These are phyloP conservation scores for Scomber scombrus DNA, from an alignment of 2,113 vertebrate species.

Conservation along the genomic window DNA sequence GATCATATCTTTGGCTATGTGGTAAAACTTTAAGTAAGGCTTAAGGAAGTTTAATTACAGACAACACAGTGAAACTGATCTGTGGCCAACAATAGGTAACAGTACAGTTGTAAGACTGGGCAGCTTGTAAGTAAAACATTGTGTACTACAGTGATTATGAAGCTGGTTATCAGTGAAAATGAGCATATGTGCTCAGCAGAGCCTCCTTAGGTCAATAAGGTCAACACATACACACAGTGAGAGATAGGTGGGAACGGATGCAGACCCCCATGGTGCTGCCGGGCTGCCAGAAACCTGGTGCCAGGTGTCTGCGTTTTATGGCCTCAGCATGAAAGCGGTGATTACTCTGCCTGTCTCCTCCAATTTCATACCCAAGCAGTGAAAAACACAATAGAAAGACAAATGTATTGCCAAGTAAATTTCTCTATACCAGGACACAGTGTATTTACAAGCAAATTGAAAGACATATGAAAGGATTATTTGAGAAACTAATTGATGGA, in stretches of 20 bases:
- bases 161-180: constrained; percentile 34
- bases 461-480: constrained; percentile 21
- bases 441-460: constrained; percentile 11
- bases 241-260: constrained; percentile 60
- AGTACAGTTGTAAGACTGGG: neutral
- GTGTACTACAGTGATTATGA: constrained; percentile 43
- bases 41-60: constrained; percentile 17
- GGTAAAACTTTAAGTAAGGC: neutral
- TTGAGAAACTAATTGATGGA: constrained; percentile 3
- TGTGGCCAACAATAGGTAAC: neutral
- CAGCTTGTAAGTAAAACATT: constrained; percentile 27
- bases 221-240: constrained; percentile 54
- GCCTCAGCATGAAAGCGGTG: constrained; percentile 68
- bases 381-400: constrained; percentile 29
- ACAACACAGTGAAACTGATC: constrained; percentile 19
- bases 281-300: constrained; percentile 73
- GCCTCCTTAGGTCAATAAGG: constrained; percentile 61
- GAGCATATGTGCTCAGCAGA: constrained; percentile 66
- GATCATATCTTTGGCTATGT: neutral
- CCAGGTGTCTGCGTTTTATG: constrained; percentile 80
- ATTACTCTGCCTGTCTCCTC: constrained; percentile 72
- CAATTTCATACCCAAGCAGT: constrained; percentile 60
- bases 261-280: constrained; percentile 56
- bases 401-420: constrained; percentile 25
- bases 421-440: neutral